Evolutionary conservation across 2,888 invertebrate genomes (phyloP).

Genomic region (Mesorhabditis belari): DNA sequence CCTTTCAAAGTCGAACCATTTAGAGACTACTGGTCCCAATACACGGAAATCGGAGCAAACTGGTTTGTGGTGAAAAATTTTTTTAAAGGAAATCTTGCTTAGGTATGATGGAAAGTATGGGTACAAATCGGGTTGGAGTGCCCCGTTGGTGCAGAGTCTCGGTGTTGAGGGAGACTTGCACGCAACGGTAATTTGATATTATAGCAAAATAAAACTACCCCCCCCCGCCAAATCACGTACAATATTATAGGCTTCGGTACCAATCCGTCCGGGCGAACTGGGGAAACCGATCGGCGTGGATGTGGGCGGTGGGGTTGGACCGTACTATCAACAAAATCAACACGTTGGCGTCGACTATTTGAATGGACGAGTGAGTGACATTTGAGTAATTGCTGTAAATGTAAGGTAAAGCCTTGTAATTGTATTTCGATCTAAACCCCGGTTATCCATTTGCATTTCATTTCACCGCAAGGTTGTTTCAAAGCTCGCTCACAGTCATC

Average conservation of each 20-base stretch:
- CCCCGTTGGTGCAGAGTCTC: slow-evolving; percentile 41
- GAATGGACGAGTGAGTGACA: slow-evolving; percentile 31
- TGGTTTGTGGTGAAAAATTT: slow-evolving; percentile 4
- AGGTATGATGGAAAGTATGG: slow-evolving; percentile 40
- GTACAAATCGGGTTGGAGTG: slow-evolving; percentile 38
- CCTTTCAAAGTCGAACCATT: no score
- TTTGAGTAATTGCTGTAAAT: not conserved
- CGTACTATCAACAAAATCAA: slow-evolving; percentile 47
- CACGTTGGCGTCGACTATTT: slow-evolving; percentile 44
- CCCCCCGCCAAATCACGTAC: not conserved
- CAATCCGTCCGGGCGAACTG: slow-evolving; percentile 31
- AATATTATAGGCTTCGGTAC: slow-evolving; percentile 27
- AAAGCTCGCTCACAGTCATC: no score
- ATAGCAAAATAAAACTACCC: not conserved
- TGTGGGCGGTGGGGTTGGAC: slow-evolving; percentile 43
- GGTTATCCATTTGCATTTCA: no score
- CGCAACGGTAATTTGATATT: slow-evolving; percentile 21
- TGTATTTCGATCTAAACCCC: no score
- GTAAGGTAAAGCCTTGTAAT: not conserved
- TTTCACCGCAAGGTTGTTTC: no score
- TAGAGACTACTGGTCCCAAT: slow-evolving; percentile 46
- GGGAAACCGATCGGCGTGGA: slow-evolving; percentile 41
- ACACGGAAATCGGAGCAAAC: slow-evolving; percentile 41
- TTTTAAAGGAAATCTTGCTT: not conserved
- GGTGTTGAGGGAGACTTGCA: slow-evolving; percentile 43